Conservation (phyloP, 2,113 vertebrate genomes). For the Prionailurus bengalensis region DNA sequence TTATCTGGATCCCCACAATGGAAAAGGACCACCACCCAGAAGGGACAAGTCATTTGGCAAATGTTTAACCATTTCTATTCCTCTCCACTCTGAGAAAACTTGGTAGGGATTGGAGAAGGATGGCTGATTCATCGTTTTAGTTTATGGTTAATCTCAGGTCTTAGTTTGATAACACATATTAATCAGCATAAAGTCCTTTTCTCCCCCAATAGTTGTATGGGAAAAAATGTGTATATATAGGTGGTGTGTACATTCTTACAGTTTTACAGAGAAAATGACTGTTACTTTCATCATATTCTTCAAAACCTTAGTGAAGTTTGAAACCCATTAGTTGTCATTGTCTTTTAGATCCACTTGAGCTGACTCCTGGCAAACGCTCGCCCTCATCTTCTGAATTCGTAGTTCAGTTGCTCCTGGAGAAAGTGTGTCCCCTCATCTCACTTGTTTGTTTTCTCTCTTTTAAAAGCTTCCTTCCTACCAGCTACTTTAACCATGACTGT, state of each 20-base stretch:
- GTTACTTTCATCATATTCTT: slow-evolving; percentile 7
- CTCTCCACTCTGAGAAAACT: neutral
- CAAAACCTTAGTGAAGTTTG: neutral
- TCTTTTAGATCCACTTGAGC: neutral
- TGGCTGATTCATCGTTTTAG: neutral
- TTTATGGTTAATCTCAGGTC: slow-evolving; percentile 3
- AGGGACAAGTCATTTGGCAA: neutral
- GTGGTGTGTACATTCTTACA: neutral
- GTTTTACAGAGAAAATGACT: slow-evolving; percentile 6
- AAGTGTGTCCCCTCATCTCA: slow-evolving; percentile 36
- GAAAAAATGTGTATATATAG: neutral
- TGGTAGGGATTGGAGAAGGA: neutral
- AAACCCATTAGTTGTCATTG: neutral
- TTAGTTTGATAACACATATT: neutral
- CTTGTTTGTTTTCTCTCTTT: slow-evolving; percentile 73
- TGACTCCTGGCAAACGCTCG: neutral
- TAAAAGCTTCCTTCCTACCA: slow-evolving; percentile 91
- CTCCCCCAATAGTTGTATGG: neutral
- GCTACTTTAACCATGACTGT: slow-evolving; percentile 92
- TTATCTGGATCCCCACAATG: neutral
- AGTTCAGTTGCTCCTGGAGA: slow-evolving; percentile 30
- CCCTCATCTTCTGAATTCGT: neutral
- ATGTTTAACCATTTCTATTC: neutral
- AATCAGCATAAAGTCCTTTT: neutral
- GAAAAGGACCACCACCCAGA: neutral